Evolutionary conservation across 2,113 vertebrate species (phyloP).

Genomic region (Osmerus mordax): DNA sequence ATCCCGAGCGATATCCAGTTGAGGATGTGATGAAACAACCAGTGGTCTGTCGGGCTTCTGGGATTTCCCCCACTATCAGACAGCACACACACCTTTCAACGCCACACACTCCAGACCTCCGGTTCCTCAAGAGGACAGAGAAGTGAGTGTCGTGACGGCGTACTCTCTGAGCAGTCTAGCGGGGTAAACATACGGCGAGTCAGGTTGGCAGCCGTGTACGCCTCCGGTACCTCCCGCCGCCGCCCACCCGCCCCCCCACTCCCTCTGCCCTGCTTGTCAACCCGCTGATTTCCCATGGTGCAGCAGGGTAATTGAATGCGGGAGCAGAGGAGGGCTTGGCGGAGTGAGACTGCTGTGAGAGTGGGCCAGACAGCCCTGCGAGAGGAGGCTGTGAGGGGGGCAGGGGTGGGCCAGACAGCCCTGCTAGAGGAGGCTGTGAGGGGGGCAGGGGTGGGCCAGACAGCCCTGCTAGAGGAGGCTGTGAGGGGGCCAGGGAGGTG

Average conservation of each 20-base stretch:
- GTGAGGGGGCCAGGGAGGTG: no score
- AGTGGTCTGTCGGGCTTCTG: constrained; percentile 16
- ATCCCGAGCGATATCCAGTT: background rate
- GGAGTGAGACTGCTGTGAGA: no score
- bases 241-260: constrained; percentile 38
- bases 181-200: no score
- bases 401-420: no score
- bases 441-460: no score
- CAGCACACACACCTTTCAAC: no score
- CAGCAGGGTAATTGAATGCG: constrained; percentile 65
- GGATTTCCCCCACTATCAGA: background rate
- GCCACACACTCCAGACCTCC: background rate
- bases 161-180: no score
- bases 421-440: no score
- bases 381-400: no score
- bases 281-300: constrained; percentile 65
- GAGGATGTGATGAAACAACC: background rate
- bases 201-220: background rate
- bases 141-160: background rate
- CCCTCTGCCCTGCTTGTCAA: constrained; percentile 55
- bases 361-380: no score
- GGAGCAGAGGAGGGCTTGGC: constrained; percentile 37
- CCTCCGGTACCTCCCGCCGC: constrained; percentile 33
- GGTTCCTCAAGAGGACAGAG: background rate
- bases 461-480: no score